Evolutionary conservation across 2,113 vertebrate genomes (phyloP).

Genomic region (Microcebus griseorufus): DNA sequence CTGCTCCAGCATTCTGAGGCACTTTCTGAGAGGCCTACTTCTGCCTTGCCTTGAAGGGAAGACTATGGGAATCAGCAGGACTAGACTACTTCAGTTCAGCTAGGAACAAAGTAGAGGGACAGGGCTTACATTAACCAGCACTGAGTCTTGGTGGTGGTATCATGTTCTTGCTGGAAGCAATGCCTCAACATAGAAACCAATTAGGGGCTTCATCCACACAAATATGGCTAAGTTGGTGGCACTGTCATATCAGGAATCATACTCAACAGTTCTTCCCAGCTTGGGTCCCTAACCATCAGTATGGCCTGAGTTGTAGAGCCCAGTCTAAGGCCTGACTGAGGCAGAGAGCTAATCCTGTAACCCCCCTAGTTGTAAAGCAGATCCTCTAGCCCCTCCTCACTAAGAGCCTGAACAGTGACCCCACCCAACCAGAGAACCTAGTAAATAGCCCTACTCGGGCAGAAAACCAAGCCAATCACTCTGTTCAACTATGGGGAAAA

Average conservation of each 20-base stretch:
- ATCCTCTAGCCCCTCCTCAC: not conserved
- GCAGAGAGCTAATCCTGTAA: not conserved
- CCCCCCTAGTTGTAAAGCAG: not conserved
- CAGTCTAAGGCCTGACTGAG: not conserved
- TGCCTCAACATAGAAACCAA: not conserved
- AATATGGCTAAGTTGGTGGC: not conserved
- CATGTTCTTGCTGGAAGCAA: not conserved
- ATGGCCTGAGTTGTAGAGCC: not conserved
- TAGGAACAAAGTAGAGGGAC: not conserved
- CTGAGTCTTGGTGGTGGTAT: not conserved
- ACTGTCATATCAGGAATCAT: not conserved
- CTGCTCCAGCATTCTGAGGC: not conserved
- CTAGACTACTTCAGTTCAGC: not conserved
- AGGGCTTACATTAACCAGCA: not conserved
- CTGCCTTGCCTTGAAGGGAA: not conserved
- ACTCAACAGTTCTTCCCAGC: not conserved
- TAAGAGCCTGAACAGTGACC: not conserved
- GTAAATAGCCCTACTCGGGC: not conserved
- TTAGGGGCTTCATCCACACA: not conserved
- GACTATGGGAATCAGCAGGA: not conserved
- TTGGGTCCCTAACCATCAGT: not conserved
- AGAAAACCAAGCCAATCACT: not conserved
- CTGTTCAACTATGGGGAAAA: not conserved
- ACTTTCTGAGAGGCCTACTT: not conserved
- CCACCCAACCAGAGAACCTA: not conserved